A percentile compares a stretch with the other conserved stretches of the same genome.
Evolutionary conservation across 2,888 invertebrate genomes (phyloP).

Genomic region (Trichacis sp.): DNA sequence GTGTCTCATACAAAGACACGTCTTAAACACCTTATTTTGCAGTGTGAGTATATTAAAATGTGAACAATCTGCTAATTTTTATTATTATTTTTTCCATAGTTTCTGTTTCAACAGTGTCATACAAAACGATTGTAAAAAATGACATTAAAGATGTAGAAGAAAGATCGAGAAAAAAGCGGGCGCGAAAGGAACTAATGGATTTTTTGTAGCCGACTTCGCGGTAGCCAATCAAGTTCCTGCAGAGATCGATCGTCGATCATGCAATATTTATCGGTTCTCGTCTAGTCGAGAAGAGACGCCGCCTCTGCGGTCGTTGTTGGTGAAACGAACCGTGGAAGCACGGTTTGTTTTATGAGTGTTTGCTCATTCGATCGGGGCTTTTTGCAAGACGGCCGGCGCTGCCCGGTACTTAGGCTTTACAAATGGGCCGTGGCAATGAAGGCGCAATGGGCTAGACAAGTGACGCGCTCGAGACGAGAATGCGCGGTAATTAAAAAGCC

Average conservation of each 20-base stretch:
- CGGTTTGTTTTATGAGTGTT: constrained; percentile 48
- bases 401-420: constrained; percentile 26
- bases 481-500: constrained; percentile 1
- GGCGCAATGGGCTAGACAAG: constrained; percentile 15
- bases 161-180: neutral
- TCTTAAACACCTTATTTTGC: no score
- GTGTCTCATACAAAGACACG: no score
- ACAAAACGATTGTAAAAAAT: neutral
- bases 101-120: neutral
- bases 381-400: constrained; percentile 15
- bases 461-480: constrained; percentile 3
- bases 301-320: constrained; percentile 33
- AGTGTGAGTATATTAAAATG: no score
- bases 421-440: constrained; percentile 28
- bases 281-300: constrained; percentile 41
- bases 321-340: constrained; percentile 55
- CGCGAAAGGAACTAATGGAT: neutral
- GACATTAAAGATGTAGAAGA: no score
- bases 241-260: constrained; percentile 49
- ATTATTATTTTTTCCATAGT: neutral
- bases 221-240: constrained; percentile 39
- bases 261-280: constrained; percentile 55
- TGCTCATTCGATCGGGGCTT: constrained; percentile 39
- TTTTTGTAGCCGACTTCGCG: neutral
- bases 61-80: neutral